Evolutionary conservation across 2,113 vertebrate species (phyloP).

Genomic region (Castor canadensis): DNA sequence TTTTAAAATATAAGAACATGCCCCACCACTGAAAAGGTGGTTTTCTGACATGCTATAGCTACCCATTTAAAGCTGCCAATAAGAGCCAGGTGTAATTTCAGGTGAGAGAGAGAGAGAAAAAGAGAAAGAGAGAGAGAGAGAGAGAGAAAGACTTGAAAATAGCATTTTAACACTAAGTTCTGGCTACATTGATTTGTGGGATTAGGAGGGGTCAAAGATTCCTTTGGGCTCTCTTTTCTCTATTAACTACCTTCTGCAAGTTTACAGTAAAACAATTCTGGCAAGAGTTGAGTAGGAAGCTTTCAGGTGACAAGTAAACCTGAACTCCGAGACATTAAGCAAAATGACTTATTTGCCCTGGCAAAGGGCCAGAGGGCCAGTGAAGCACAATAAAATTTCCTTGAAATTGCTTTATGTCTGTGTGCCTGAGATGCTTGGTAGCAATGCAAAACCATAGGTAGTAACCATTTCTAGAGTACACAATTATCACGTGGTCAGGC

Average conservation of each 20-base stretch:
- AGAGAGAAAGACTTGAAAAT: not conserved
- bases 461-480: constrained; percentile 6
- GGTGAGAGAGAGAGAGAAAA: no score
- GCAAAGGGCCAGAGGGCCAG: not conserved
- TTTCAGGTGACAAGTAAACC: constrained; percentile 9
- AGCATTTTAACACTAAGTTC: constrained; percentile 15
- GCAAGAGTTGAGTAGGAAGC: not conserved
- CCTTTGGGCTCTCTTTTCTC: not conserved
- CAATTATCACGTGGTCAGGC: not conserved
- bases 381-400: not conserved
- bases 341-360: not conserved
- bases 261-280: not conserved
- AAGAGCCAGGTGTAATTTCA: not conserved
- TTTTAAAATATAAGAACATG: constrained; percentile 21
- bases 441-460: not conserved
- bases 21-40: not conserved
- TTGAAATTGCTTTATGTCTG: constrained; percentile 27
- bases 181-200: not conserved
- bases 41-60: not conserved
- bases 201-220: not conserved
- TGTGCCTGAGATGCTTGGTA: not conserved
- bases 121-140: not conserved
- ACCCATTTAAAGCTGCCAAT: not conserved
- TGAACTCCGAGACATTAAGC: not conserved
- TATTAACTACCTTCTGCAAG: not conserved